A percentile compares a stretch with the other conserved stretches of the same genome.
phyloP scores from a whole-genome alignment of 2,797 vertebrate genomes.

The Leptatherina wallacei region DNA sequence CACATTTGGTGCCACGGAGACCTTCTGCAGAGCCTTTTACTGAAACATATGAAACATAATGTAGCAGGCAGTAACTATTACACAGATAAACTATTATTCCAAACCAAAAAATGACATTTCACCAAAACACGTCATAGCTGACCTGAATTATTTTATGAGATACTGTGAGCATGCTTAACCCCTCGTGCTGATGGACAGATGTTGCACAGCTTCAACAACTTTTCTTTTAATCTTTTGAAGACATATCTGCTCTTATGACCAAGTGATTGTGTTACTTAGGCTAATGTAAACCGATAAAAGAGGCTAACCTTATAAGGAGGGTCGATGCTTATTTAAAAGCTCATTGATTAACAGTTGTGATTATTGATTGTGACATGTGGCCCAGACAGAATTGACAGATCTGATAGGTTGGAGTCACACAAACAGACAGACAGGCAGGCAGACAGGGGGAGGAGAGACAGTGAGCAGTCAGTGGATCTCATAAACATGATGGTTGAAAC shows the following conservation, averaged over 20 bases:
- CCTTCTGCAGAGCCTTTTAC: background rate
- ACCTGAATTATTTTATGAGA: background rate
- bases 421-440: constrained; percentile 31
- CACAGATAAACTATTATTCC: background rate
- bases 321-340: constrained; percentile 87
- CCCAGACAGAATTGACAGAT: constrained; percentile 79
- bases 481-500: constrained; percentile 12
- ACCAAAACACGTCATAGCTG: background rate
- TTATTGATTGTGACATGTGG: constrained; percentile 83
- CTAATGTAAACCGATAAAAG: constrained; percentile 81
- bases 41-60: constrained; percentile 7
- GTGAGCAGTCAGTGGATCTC: background rate
- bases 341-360: constrained; percentile 88
- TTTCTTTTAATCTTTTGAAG: constrained; percentile 26
- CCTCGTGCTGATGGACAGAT: background rate
- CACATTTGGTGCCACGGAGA: background rate
- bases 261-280: constrained; percentile 70
- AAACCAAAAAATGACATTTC: background rate
- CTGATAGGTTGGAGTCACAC: constrained; percentile 63
- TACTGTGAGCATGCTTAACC: background rate
- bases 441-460: background rate
- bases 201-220: background rate
- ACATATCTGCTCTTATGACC: constrained; percentile 52
- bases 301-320: constrained; percentile 79
- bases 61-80: constrained; percentile 8